phyloP scores from a whole-genome alignment of 2,888 invertebrate genomes.

The Aleiodes testaceus region DNA sequence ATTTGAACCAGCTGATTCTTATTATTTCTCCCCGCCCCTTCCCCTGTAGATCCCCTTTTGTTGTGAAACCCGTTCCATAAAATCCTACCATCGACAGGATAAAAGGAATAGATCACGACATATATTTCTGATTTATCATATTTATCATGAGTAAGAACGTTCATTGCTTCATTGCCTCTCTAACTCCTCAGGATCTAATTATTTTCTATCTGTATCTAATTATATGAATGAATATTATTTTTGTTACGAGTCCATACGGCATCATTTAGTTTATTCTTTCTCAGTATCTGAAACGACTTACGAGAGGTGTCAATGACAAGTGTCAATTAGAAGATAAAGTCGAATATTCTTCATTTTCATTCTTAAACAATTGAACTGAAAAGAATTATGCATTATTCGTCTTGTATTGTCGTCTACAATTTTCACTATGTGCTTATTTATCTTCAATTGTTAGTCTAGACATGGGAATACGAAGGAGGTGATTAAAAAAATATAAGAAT shows the following conservation, averaged over 20 bases:
- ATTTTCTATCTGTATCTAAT: conserved; percentile 2
- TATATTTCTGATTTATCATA: conserved; percentile 22
- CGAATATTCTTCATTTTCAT: not conserved
- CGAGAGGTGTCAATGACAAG: conserved; percentile 12
- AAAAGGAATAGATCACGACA: too few relatives aligned
- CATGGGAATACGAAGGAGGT: not conserved
- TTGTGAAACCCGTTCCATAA: too few relatives aligned
- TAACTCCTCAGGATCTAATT: conserved; percentile 29
- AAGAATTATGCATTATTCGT: not conserved
- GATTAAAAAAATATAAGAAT: conserved; percentile 30
- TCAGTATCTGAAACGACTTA: not conserved
- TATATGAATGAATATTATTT: conserved; percentile 19
- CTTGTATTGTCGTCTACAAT: conserved; percentile 12
- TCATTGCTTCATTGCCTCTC: conserved; percentile 32
- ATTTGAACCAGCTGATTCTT: too few relatives aligned
- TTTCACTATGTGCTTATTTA: not conserved
- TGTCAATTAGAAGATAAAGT: not conserved
- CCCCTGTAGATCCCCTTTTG: too few relatives aligned
- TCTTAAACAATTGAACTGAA: conserved; percentile 1
- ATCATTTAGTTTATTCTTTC: not conserved
- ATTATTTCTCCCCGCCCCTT: too few relatives aligned
- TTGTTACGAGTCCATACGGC: not conserved
- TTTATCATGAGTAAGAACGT: not conserved
- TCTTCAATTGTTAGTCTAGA: not conserved
- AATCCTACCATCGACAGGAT: too few relatives aligned